phyloP scores from a whole-genome alignment of 2,113 vertebrate species.

The Rattus rattus region DNA sequence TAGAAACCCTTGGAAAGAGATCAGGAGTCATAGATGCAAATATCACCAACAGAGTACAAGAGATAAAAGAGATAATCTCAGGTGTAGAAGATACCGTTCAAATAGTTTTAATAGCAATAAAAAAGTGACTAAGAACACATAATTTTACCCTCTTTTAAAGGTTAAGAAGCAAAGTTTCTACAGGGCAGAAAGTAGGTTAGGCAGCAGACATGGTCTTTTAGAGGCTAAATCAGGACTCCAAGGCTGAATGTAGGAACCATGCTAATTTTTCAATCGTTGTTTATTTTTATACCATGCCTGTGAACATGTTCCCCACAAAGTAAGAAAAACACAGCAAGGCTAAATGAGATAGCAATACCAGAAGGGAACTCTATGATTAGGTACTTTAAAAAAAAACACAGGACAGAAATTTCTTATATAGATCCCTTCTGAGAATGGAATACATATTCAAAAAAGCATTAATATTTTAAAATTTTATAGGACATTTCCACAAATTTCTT shows the following conservation, averaged over 20 bases:
- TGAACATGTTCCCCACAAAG: constrained; percentile 23
- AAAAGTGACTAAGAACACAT: background rate
- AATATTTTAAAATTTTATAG: constrained; percentile 19
- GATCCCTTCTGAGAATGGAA: constrained; percentile 19
- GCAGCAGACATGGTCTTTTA: background rate
- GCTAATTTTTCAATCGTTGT: background rate
- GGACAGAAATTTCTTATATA: background rate
- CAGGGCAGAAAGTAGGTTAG: background rate
- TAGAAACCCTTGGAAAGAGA: too few relatives aligned
- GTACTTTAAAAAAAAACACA: background rate
- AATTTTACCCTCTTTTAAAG: background rate
- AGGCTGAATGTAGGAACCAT: background rate
- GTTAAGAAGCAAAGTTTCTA: background rate
- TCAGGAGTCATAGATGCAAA: too few relatives aligned
- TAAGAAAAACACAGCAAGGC: constrained; percentile 21
- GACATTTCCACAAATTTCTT: constrained; percentile 10
- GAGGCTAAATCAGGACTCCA: background rate
- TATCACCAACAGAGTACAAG: too few relatives aligned
- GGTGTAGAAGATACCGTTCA: too few relatives aligned
- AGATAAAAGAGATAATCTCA: too few relatives aligned
- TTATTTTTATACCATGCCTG: constrained; percentile 30
- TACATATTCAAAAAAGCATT: background rate
- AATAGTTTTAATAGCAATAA: background rate
- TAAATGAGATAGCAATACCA: background rate
- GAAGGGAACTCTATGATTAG: background rate